phyloP scores from a whole-genome alignment of 2,113 vertebrate species.

The Tyto alba region DNA sequence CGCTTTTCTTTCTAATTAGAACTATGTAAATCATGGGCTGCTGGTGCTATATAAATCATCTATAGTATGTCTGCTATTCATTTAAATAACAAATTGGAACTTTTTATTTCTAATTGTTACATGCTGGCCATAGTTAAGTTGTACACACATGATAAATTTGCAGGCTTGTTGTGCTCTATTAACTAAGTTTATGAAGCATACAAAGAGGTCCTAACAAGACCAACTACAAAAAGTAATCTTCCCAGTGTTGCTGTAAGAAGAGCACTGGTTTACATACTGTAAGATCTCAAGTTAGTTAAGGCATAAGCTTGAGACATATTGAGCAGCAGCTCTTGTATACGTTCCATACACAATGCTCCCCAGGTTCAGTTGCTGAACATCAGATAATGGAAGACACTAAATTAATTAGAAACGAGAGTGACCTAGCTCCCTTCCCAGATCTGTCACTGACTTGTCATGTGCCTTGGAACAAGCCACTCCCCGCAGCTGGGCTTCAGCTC shows the following conservation, averaged over 20 bases:
- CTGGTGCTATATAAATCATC: constrained; percentile 5
- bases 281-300: neutral
- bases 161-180: neutral
- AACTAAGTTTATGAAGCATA: neutral
- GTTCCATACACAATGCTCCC: neutral
- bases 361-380: neutral
- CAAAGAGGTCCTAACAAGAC: neutral
- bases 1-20: constrained; percentile 9
- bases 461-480: constrained; percentile 5
- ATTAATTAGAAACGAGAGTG: constrained; percentile 9
- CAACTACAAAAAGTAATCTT: neutral
- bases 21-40: constrained; percentile 14
- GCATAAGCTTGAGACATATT: neutral
- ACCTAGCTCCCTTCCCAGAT: neutral
- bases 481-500: neutral
- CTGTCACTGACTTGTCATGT: neutral
- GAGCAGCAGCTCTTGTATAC: neutral
- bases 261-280: neutral
- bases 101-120: constrained; percentile 1
- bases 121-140: neutral
- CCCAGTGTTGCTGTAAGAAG: neutral
- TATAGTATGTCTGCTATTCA: neutral
- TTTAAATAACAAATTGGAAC: constrained; percentile 19
- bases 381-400: neutral
- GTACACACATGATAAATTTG: neutral